These are phyloP conservation scores for Tragelaphus imberbis DNA, from an alignment of 2,113 vertebrate genomes.

Conservation along the genomic window DNA sequence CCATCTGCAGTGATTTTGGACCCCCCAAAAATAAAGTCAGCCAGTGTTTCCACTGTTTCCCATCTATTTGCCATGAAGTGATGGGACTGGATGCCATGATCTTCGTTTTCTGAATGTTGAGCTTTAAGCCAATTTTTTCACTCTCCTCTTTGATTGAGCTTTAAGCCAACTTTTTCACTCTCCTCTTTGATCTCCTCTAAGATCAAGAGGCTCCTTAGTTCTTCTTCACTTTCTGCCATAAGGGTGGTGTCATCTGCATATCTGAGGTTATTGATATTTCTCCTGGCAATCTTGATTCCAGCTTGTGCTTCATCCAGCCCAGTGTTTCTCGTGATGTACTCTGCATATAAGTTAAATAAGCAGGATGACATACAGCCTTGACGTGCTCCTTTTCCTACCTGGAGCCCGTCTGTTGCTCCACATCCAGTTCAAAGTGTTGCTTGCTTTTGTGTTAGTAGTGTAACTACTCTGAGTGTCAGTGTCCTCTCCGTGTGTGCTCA, in stretches of 20 bases:
- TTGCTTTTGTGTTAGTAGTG: background rate
- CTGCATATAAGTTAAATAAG: background rate
- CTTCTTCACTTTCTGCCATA: too few relatives aligned
- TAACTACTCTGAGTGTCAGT: background rate
- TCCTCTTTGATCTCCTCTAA: too few relatives aligned
- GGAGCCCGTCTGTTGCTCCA: background rate
- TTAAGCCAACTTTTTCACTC: too few relatives aligned
- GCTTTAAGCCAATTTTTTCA: too few relatives aligned
- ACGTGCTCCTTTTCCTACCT: rapidly evolving
- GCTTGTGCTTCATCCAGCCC: background rate
- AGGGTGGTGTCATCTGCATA: too few relatives aligned
- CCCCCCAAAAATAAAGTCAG: background rate
- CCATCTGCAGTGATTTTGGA: background rate
- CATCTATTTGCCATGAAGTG: background rate
- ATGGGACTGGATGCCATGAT: background rate
- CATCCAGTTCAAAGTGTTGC: background rate
- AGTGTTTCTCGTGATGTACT: background rate
- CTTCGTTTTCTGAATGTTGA: background rate
- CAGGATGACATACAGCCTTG: background rate
- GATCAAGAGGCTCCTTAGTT: too few relatives aligned
- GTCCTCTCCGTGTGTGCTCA: background rate
- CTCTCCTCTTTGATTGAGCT: too few relatives aligned
- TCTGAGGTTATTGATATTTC: too few relatives aligned
- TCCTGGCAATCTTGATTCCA: too few relatives aligned
- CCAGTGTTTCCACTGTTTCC: background rate